A percentile compares a stretch with the other conserved stretches of the same genome.
Conservation (phyloP, 2,797 vertebrate species). For the Harpagifer antarcticus region DNA sequence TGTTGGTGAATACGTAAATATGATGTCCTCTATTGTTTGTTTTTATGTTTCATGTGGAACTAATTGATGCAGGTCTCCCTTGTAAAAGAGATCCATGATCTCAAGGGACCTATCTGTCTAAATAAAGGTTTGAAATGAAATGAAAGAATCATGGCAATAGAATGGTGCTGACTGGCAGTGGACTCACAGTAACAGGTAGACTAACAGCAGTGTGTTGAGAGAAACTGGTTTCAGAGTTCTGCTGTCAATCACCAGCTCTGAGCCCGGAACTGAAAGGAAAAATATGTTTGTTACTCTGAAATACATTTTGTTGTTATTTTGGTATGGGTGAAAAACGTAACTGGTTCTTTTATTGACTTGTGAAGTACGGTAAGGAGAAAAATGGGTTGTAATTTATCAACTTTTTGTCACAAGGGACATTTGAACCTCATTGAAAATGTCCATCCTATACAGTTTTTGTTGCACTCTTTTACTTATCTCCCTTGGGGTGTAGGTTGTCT, state of each 20-base stretch:
- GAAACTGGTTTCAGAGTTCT: constrained; percentile 82
- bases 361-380: background rate
- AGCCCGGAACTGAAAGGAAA: constrained; percentile 68
- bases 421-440: background rate
- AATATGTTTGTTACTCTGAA: background rate
- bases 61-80: too few species aligned
- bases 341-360: background rate
- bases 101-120: too few species aligned
- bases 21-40: too few species aligned
- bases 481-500: too few species aligned
- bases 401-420: background rate
- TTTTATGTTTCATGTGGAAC: too few species aligned
- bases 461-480: too few species aligned
- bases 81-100: too few species aligned
- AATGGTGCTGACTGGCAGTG: background rate
- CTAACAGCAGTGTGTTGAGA: constrained; percentile 87
- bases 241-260: constrained; percentile 71
- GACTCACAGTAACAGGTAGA: constrained; percentile 93
- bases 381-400: background rate
- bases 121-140: too few species aligned
- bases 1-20: too few species aligned
- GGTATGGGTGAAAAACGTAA: background rate
- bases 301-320: background rate
- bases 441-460: too few species aligned
- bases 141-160: too few species aligned